A percentile compares a stretch with the other conserved stretches of the same genome.
phyloP scores from a whole-genome alignment of 2,888 invertebrate species.

The Diloba caeruleocephala region DNA sequence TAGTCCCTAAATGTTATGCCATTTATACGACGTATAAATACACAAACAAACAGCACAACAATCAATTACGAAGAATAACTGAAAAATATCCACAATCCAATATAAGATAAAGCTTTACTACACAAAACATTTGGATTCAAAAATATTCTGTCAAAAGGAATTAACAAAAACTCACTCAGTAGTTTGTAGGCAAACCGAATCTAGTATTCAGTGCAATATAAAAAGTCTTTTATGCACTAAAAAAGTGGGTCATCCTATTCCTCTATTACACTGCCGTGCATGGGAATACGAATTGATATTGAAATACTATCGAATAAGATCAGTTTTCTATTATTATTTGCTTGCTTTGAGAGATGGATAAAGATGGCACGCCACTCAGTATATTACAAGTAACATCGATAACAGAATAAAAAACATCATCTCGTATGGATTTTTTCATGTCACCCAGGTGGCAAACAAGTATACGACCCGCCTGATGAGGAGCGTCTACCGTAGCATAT shows the following conservation, averaged over 20 bases:
- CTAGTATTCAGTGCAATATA: conserved; percentile 75
- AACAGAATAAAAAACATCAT: too few relatives aligned
- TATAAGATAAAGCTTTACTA: conserved; percentile 43
- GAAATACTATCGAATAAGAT: conserved; percentile 34
- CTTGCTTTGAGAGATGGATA: not conserved
- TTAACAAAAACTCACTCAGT: conserved; percentile 59
- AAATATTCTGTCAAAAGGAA: conserved; percentile 52
- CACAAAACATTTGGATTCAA: conserved; percentile 49
- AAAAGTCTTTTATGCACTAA: conserved; percentile 75
- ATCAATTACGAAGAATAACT: conserved; percentile 23
- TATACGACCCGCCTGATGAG: too few relatives aligned
- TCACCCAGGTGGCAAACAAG: too few relatives aligned
- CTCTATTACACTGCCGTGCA: conserved; percentile 63
- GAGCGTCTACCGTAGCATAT: too few relatives aligned
- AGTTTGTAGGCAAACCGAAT: conserved; percentile 64
- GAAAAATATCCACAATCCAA: conserved; percentile 9
- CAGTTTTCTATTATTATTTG: conserved; percentile 19
- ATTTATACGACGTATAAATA: too few relatives aligned
- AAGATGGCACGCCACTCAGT: not conserved
- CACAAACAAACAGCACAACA: conserved; percentile 14
- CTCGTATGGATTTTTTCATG: too few relatives aligned
- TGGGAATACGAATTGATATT: conserved; percentile 45
- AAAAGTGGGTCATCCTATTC: conserved; percentile 78
- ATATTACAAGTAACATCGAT: too few relatives aligned
- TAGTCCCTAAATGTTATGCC: too few relatives aligned